Evolutionary conservation across 2,113 vertebrate genomes (phyloP).

Genomic region (Phalacrocorax brasilianus): DNA sequence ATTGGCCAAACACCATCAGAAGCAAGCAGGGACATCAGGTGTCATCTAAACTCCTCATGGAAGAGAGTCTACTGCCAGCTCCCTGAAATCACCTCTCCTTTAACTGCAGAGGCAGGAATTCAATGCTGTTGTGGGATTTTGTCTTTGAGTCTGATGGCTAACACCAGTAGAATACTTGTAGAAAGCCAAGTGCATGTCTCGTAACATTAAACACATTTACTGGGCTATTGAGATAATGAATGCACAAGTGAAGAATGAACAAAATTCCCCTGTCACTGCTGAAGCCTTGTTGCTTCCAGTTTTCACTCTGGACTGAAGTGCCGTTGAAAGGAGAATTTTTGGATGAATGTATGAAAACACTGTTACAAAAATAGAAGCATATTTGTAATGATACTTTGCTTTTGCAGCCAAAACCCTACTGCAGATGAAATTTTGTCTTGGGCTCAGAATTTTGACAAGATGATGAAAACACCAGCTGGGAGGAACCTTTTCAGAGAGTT

Average conservation of each 20-base stretch:
- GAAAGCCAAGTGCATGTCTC: neutral
- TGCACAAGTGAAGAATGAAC: neutral
- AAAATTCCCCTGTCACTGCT: neutral
- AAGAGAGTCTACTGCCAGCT: neutral
- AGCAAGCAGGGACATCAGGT: slow-evolving; percentile 11
- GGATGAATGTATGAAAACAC: slow-evolving; percentile 9
- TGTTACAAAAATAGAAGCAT: slow-evolving; percentile 33
- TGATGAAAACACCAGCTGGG: slow-evolving; percentile 93
- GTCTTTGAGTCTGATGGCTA: neutral
- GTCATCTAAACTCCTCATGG: neutral
- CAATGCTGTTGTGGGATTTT: neutral
- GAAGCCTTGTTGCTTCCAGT: neutral
- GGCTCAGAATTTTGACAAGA: slow-evolving; percentile 96
- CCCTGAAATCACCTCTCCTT: neutral
- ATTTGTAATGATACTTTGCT: slow-evolving; percentile 28
- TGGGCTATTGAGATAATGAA: slow-evolving; percentile 3
- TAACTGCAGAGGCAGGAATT: neutral
- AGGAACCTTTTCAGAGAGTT: slow-evolving; percentile 93
- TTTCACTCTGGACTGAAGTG: neutral
- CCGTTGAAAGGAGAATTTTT: slow-evolving; percentile 10
- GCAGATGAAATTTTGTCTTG: slow-evolving; percentile 93
- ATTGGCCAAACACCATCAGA: neutral
- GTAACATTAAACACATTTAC: neutral
- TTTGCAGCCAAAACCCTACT: slow-evolving; percentile 82
- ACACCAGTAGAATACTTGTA: neutral